Evolutionary conservation across 2,888 invertebrate species (phyloP).

Genomic region (Plusia festucae): DNA sequence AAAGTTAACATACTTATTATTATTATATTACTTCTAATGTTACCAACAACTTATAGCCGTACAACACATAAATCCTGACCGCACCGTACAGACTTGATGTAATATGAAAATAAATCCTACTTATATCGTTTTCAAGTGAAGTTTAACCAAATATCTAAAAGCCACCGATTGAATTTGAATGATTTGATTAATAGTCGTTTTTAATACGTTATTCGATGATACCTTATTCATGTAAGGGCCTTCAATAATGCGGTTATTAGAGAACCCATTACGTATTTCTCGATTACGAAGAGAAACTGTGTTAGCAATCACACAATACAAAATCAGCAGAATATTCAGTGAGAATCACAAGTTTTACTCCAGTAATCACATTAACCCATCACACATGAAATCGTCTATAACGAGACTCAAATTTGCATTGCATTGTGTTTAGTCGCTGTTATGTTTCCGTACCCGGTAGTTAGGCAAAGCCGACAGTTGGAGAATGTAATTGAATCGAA

Average conservation of each 20-base stretch:
- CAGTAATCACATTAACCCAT: constrained; percentile 14
- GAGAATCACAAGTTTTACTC: constrained; percentile 8
- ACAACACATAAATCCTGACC: too few relatives aligned
- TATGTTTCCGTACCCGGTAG: constrained; percentile 13
- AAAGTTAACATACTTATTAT: too few relatives aligned
- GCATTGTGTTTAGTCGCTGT: constrained; percentile 18
- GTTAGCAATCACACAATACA: background rate
- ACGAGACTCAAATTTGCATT: constrained; percentile 15
- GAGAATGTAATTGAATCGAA: constrained; percentile 46
- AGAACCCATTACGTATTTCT: background rate
- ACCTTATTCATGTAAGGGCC: too few relatives aligned
- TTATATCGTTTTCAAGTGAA: too few relatives aligned
- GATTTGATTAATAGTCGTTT: too few relatives aligned
- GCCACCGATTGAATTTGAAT: too few relatives aligned
- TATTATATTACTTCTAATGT: too few relatives aligned
- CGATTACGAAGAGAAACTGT: background rate
- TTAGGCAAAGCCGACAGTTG: constrained; percentile 11
- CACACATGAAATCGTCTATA: constrained; percentile 17
- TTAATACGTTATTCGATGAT: background rate
- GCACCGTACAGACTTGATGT: too few relatives aligned
- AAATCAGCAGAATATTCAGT: background rate
- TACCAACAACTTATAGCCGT: too few relatives aligned
- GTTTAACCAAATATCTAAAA: too few relatives aligned
- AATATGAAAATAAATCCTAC: too few relatives aligned
- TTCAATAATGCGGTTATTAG: background rate